phyloP scores from a whole-genome alignment of 92 coral and sea anemone genomes.

The Heteractis magnifica region DNA sequence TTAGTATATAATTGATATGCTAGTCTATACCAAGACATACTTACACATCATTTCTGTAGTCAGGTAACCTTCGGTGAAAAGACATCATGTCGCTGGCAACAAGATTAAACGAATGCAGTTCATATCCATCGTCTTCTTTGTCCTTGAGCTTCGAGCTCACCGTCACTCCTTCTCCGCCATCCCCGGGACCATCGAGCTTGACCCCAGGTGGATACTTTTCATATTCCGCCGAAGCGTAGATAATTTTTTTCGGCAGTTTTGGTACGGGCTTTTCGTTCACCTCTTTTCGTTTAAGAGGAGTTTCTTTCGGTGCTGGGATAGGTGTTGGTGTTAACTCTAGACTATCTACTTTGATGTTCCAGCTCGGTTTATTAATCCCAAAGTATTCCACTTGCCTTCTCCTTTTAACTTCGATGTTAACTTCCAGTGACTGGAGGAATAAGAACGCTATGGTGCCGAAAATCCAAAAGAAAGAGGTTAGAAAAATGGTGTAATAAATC shows the following conservation, averaged over 20 bases:
- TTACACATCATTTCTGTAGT: constrained; percentile 62
- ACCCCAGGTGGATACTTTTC: constrained; percentile 69
- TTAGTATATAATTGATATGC: too few species aligned
- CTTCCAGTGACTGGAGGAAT: constrained; percentile 79
- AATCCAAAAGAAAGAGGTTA: constrained; percentile 86
- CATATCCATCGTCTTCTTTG: constrained; percentile 68
- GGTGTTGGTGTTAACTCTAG: constrained; percentile 22
- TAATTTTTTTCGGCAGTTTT: constrained; percentile 27
- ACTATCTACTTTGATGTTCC: constrained; percentile 51
- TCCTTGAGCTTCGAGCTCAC: constrained; percentile 57
- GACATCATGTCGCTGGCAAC: constrained; percentile 79
- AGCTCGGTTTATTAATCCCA: constrained; percentile 58
- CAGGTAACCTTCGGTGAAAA: constrained; percentile 60
- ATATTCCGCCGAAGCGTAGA: constrained; percentile 60
- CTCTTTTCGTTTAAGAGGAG: neutral
- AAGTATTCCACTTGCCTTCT: constrained; percentile 57
- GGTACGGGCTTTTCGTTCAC: constrained; percentile 2
- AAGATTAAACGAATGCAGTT: constrained; percentile 71
- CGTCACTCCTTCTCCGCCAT: constrained; percentile 64
- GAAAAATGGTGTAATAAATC: constrained; percentile 79
- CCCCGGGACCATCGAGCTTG: constrained; percentile 71
- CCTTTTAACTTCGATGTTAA: constrained; percentile 74
- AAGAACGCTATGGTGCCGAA: constrained; percentile 89
- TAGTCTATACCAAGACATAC: constrained; percentile 13
- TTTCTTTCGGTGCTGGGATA: constrained; percentile 17